Conservation (phyloP, 2,797 vertebrate species). For the Argyrosomus regius region DNA sequence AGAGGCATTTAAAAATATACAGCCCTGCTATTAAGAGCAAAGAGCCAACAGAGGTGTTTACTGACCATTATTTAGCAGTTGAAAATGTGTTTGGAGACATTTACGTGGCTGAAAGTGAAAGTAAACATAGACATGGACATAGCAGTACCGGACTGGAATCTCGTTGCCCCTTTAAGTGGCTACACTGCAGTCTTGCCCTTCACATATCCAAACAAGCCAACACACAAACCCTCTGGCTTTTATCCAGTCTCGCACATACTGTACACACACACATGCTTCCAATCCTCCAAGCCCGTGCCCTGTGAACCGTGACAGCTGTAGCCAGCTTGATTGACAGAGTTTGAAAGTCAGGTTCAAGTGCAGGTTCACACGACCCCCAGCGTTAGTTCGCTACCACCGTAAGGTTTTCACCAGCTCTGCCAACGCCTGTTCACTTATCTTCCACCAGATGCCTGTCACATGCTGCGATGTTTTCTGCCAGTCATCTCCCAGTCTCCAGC, state of each 20-base stretch:
- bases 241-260: constrained; percentile 52
- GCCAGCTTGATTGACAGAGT: constrained; percentile 79
- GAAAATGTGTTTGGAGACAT: neutral
- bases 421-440: constrained; percentile 66
- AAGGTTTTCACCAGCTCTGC: constrained; percentile 49
- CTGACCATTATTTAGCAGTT: constrained; percentile 3
- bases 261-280: constrained; percentile 5
- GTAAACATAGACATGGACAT: neutral
- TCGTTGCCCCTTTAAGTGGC: constrained; percentile 20
- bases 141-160: neutral
- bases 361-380: constrained; percentile 71
- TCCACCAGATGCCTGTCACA: constrained; percentile 83
- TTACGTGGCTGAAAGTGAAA: neutral
- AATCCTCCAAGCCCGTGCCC: constrained; percentile 60
- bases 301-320: constrained; percentile 79
- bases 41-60: constrained; percentile 7
- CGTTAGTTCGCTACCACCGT: constrained; percentile 47
- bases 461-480: constrained; percentile 80
- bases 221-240: constrained; percentile 41
- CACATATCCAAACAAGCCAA: constrained; percentile 14
- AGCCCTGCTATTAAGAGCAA: neutral
- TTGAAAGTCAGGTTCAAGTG: constrained; percentile 79
- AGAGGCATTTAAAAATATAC: neutral
- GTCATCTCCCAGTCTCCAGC: constrained; percentile 77
- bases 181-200: constrained; percentile 30